Evolutionary conservation across 2,888 invertebrate species (phyloP), one percentile per base, ranked within the genome.

Genomic region (Alcis repandata): DNA sequence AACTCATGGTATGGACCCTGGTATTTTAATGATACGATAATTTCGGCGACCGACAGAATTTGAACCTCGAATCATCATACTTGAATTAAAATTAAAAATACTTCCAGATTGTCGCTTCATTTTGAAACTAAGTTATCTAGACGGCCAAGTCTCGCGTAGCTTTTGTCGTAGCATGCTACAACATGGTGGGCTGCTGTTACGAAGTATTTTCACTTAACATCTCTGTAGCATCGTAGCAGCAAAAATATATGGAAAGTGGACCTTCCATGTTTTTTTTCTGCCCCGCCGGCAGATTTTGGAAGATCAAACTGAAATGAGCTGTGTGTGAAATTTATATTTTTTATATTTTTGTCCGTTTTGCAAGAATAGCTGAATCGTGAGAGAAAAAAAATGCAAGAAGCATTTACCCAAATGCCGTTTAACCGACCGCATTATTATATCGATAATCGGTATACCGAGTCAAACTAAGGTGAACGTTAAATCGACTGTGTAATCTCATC

Each of bases 401-500:
- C 59, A 27, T 56, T 56, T 27, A 57, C 20, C 27, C 15, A 9
- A 27, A 33, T 15, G 11, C 20, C 41, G 63, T 9, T 43, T 56
- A 60, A 60, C 56, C 36, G 54, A 33, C 27, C 59, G 59, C 17
- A 49, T 60, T 64, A 63, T 63, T 58, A 59, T 38, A 11, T 36
- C 65, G 38, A 53, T 60, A 60, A 63, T 60, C 45, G 52, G 56
- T 54, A 63, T 40, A 63, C 38, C 52, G 58, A 58, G 68, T 72
- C 67, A 54, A 63, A 67, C 72, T 72, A 72, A 78, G 76, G 77
- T 72, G 74, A 68, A 73, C 46, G 45, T 74, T 75, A 59, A 77
- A 78, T 74, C 68, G 75, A 51, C 57, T 76, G 72, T 57, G 73
- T 77, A 79, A 78, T 77, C 72, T 61, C 67, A 67, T 72, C 67